These are phyloP conservation scores for Lycocorax pyrrhopterus DNA, from an alignment of 2,113 vertebrate species.

Conservation along the genomic window DNA sequence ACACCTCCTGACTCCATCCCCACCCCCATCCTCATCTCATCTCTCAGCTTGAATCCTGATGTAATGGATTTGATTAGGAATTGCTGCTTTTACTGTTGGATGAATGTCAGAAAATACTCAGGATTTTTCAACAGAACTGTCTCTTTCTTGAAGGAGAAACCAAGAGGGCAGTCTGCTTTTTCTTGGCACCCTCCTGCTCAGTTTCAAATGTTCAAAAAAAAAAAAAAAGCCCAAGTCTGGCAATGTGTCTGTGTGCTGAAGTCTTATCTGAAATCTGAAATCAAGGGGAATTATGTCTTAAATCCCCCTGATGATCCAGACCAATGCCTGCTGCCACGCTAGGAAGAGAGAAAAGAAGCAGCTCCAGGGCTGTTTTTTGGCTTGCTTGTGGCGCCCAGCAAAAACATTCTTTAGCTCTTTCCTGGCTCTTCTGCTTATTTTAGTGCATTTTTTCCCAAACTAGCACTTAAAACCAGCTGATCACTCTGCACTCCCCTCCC, in stretches of 20 bases:
- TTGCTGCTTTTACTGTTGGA: neutral
- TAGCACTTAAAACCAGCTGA: neutral
- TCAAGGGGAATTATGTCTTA: neutral
- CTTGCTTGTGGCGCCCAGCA: neutral
- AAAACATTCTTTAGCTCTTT: constrained; percentile 1
- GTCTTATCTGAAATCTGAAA: constrained; percentile 30
- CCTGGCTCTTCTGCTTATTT: constrained; percentile 15
- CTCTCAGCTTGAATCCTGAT: neutral
- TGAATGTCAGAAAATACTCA: neutral
- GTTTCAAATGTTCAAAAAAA: neutral
- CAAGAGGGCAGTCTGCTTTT: neutral
- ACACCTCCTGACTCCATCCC: neutral
- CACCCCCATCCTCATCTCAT: neutral
- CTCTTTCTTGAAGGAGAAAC: neutral
- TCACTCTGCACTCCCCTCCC: neutral
- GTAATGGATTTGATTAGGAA: neutral
- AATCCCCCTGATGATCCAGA: constrained; percentile 1
- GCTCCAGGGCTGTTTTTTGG: neutral
- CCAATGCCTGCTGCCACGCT: neutral
- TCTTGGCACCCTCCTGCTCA: neutral
- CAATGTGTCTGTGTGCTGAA: neutral
- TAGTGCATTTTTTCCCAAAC: neutral
- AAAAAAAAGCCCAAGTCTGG: neutral
- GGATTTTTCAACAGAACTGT: neutral
- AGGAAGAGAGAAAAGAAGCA: neutral